Base-by-base conservation (phyloP, 2,797 vertebrate genomes). In the Neomorphus geoffroyi region DNA sequence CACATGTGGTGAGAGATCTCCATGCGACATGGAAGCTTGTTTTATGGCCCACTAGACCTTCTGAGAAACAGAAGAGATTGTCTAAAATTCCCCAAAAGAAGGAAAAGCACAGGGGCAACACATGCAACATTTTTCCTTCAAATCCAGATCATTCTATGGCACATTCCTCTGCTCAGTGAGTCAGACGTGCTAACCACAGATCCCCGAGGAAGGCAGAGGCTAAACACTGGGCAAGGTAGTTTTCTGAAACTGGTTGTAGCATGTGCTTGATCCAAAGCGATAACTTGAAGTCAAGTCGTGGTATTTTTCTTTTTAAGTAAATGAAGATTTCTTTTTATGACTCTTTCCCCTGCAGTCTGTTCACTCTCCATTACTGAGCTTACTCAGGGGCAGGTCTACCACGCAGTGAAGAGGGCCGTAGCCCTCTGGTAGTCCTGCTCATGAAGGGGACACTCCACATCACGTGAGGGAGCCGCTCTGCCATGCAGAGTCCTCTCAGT, bases 141-240 rank as follows among this genome's bases (percentile, higher is more conserved):
- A 81, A 89, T 37, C 57, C n/a, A 79, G 50, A 86, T 46, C 3
- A 35, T 73, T 72, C 78, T 54, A 50, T 2, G 3, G 58, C 51
- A 43, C 30, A 43, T 72, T 93, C 89, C 86, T 94, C 54, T 18
- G 46, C 51, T 50, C 22, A 54, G 53, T 37, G 58, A 93, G 71
- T 72, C 90, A 92, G 50, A 93, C 80, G 80, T 60, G 48, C 82
- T 84, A 92, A 94, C 43, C 72, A 96, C 39, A 54, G 60, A 32
- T 54, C 80, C 67, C 88, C 53, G 8, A 70, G 77, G 70, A 93
- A 91, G 94, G 60, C 19, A 66, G 50, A 85, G 77, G 67, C 56
- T 84, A 91, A 94, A 39, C 46, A 89, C 23, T 50, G 73, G 51
- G 66, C 16, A 90, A 92, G 51, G 67, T 23, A 5, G 15, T 77